These are phyloP conservation scores for Nycteola revayana DNA, from an alignment of 2,888 invertebrate species.

Conservation along the genomic window DNA sequence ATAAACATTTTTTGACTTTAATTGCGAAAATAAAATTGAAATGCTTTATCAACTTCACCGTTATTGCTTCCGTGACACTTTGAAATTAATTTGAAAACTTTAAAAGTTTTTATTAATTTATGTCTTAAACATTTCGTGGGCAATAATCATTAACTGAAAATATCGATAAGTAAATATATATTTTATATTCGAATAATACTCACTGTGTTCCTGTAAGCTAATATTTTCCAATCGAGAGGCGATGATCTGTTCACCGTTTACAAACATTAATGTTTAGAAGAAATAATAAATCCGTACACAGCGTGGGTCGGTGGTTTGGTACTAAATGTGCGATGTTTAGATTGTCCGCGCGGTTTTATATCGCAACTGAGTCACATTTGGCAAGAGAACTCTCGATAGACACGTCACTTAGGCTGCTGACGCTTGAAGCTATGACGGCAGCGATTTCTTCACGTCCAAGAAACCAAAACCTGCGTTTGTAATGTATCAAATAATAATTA, in stretches of 20 bases:
- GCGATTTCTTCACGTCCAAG: conserved; percentile 24
- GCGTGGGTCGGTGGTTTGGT: conserved; percentile 38
- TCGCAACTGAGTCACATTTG: conserved; percentile 64
- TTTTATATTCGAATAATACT: conserved; percentile 33
- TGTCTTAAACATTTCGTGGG: not conserved
- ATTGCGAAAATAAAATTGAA: too few species aligned
- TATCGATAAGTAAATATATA: not conserved
- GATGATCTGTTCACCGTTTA: conserved; percentile 62
- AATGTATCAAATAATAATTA: too few species aligned
- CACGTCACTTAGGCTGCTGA: conserved; percentile 63
- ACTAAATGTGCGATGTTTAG: conserved; percentile 53
- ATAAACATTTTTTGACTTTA: conserved; percentile 6
- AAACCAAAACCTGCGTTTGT: conserved; percentile 16
- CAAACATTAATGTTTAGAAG: conserved; percentile 56
- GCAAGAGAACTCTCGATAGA: conserved; percentile 56
- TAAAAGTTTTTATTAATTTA: not conserved
- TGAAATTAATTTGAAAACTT: conserved; percentile 2
- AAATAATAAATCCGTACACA: conserved; percentile 27
- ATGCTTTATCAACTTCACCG: too few species aligned
- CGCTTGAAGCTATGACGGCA: conserved; percentile 59
- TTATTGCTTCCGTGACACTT: not conserved
- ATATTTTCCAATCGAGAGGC: conserved; percentile 62
- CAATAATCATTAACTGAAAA: not conserved
- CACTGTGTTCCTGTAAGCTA: conserved; percentile 55
- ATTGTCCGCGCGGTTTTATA: conserved; percentile 62